Evolutionary conservation across 2,113 vertebrate species (phyloP).

Genomic region (Vulpes lagopus): DNA sequence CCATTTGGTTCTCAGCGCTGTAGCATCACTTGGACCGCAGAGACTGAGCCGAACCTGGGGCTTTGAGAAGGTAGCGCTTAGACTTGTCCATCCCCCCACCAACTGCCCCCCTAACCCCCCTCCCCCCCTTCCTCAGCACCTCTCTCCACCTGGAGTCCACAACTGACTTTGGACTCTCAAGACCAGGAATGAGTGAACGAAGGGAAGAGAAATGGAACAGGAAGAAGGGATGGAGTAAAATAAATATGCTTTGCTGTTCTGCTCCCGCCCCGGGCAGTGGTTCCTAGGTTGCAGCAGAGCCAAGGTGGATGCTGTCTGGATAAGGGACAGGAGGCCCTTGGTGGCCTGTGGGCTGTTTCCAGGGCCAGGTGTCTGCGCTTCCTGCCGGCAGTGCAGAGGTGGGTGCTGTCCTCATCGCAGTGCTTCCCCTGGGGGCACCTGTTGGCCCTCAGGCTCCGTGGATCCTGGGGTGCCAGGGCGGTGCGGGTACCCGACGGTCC

Average conservation of each 20-base stretch:
- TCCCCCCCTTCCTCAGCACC: not conserved
- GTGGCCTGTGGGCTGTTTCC: not conserved
- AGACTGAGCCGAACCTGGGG: not conserved
- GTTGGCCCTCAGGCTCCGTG: too few species aligned
- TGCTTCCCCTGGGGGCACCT: not conserved
- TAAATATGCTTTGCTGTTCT: not conserved
- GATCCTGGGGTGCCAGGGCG: not conserved
- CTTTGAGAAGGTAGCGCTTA: not conserved
- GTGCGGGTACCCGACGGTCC: not conserved
- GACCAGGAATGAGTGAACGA: not conserved
- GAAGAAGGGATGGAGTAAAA: not conserved
- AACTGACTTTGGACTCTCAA: not conserved
- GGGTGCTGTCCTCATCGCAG: not conserved
- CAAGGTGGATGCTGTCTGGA: not conserved
- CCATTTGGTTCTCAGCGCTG: not conserved
- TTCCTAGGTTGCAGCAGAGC: not conserved
- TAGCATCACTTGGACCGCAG: not conserved
- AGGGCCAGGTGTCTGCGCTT: not conserved
- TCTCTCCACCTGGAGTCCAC: not conserved
- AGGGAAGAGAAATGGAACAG: not conserved
- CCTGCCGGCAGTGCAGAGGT: not conserved
- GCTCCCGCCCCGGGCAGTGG: not conserved
- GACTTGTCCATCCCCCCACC: accelerated
- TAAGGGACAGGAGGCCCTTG: not conserved
- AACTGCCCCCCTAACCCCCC: not conserved